Evolutionary conservation across 2,888 invertebrate species (phyloP).

Genomic region (Pardosa pseudoannulata): DNA sequence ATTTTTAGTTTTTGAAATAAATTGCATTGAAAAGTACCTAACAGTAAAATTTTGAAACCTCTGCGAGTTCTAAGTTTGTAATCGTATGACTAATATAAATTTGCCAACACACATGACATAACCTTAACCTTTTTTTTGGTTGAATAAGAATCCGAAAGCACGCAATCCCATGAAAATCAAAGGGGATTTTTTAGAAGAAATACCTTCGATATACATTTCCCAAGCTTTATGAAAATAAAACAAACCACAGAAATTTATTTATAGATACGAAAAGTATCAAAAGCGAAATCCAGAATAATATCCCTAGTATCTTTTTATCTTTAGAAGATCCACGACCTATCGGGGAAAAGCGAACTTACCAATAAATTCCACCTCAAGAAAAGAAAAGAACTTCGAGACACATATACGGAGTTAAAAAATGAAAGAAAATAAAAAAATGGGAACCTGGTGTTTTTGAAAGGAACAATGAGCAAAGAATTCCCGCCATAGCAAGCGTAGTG

Average conservation of each 20-base stretch:
- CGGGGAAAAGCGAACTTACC: slow-evolving; percentile 50
- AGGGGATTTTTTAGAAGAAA: no score
- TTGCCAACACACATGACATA: no score
- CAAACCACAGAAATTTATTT: slow-evolving; percentile 58
- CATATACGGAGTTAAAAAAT: not conserved
- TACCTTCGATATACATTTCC: not conserved
- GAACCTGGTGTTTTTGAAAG: slow-evolving; percentile 46
- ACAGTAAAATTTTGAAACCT: no score
- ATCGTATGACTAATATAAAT: no score
- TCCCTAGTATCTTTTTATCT: slow-evolving; percentile 49
- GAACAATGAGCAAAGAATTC: slow-evolving; percentile 51
- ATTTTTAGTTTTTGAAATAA: no score
- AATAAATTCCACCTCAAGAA: slow-evolving; percentile 49
- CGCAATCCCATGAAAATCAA: no score
- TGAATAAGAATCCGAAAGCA: no score
- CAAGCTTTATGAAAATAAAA: slow-evolving; percentile 27
- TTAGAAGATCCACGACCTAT: slow-evolving; percentile 48
- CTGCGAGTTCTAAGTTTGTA: no score
- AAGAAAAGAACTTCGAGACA: slow-evolving; percentile 8
- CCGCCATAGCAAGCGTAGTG: slow-evolving; percentile 35
- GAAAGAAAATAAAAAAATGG: slow-evolving; percentile 11
- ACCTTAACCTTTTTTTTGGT: no score
- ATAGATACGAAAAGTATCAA: slow-evolving; percentile 59
- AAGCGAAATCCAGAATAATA: slow-evolving; percentile 47
- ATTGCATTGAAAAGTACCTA: no score